Evolutionary conservation across 2,113 vertebrate species (phyloP), one percentile per base, ranked within the genome.

Genomic region (Anolis carolinensis): DNA sequence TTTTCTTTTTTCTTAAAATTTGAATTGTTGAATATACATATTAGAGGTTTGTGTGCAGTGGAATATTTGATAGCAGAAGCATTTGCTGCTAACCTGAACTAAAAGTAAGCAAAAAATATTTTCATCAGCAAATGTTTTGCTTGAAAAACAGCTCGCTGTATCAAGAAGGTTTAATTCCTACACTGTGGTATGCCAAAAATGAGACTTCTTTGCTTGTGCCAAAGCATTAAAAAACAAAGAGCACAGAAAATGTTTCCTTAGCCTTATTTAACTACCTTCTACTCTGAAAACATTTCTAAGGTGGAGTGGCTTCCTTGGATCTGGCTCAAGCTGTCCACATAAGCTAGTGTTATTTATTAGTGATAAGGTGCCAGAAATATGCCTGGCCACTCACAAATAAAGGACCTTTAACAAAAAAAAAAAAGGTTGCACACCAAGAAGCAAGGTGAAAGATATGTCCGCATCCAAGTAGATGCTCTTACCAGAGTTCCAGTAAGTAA

Each of bases 291-390:
- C 67, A 67, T 73, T 25, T 11, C 79, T 86, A 81, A 16, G 59
- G 2, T 1, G 25, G 16, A 75, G 77, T 20, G 67, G 52, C 76
- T 10, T 5, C 27, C 87, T 88, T 13, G 39, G 6, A 4, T 86
- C 83, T 84, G 5, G n/a, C n/a, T 5, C 87, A 71, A 34, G 81
- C 65, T 93, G 59, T 68, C 62, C 34, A 9, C 62, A 34, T 84
- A 77, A 67, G 67, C 62, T 84, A 76, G 21, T 32, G 27, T 77
- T 77, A 84, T 84, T 84, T 84, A 84, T 84, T 84, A 77, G 7
- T 50, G 44, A 52, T 18, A 67, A 68, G 50, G 59, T 67, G 55
- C 73, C 83, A 77, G 72, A 84, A 84, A 67, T 84, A 62, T 84
- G 73, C 63, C 74, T 84, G 30, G 73, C 83, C 59, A 52, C 73